Conservation (phyloP, 92 coral and sea anemone species). For the Porites cylindrica region DNA sequence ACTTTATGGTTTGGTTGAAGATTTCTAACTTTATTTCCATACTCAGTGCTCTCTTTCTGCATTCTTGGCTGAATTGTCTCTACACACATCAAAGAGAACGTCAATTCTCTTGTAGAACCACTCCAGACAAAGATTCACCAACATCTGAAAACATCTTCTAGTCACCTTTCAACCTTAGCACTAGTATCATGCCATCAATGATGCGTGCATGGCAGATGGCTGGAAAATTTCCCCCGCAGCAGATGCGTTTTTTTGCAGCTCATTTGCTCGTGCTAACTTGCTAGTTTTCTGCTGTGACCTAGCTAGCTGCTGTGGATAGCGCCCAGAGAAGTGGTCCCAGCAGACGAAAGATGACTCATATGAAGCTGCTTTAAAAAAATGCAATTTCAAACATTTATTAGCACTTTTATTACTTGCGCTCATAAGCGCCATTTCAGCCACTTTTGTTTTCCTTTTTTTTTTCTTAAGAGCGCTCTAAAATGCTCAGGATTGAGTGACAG, state of each 20-base stretch:
- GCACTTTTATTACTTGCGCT: too few species aligned
- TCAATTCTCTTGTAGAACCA: constrained; percentile 20
- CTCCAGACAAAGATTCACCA: neutral
- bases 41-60: neutral
- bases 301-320: constrained; percentile 41
- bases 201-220: constrained; percentile 37
- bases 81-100: constrained; percentile 60
- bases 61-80: constrained; percentile 53
- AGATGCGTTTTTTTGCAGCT: constrained; percentile 2
- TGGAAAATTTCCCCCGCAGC: constrained; percentile 34
- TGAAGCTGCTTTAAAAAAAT: constrained; percentile 13
- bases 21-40: constrained; percentile 45
- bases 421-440: too few species aligned
- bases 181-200: constrained; percentile 61
- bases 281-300: constrained; percentile 7
- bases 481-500: too few species aligned
- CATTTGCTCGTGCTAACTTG: too few species aligned
- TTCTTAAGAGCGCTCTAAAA: too few species aligned
- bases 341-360: constrained; percentile 50
- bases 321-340: constrained; percentile 73
- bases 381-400: too few species aligned
- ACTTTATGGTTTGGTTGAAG: constrained; percentile 41
- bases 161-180: constrained; percentile 39
- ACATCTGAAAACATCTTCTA: neutral
- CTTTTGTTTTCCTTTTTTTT: too few species aligned